Evolutionary conservation across 2,797 vertebrate genomes (phyloP), one percentile per base, ranked within the genome.

Genomic region (Pempheris klunzingeri): DNA sequence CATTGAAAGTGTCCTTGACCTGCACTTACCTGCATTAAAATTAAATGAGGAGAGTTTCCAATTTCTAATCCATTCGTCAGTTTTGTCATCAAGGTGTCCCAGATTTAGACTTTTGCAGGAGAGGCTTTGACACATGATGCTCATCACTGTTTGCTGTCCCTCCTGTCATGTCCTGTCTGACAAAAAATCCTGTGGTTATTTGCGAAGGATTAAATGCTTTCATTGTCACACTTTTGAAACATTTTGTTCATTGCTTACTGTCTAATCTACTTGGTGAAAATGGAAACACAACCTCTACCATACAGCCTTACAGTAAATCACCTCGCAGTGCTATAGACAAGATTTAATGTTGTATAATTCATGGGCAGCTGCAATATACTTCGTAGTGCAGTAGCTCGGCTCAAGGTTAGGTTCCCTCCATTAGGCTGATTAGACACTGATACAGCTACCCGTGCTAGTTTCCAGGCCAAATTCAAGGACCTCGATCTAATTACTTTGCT

Each of bases 361-460:
- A 76, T 68, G 43, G 20, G 44, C 49, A 39, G 52, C 55, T 11
- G 8, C 34, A 22, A 24, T 77, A 38, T 46, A 67, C 44, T 69
- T 71, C 43, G 18, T 68, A 39, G 36, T 34, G 14, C 46, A 18
- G 1, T 32, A 41, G 39, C 64, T 71, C 49, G 73, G 52, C 17
- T 1, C n/a, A 22, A 30, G 66, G 43, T 55, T 52, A 46, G 39
- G 4, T 41, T 77, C 54, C 77, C 52, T 87, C 80, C 88, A 88
- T 91, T 90, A 91, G 83, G 43, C 67, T 84, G 82, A 91, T 92
- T 85, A 79, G 77, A 80, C 50, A 53, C 75, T 60, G 88, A 78
- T 65, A 81, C 64, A 49, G 65, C 68, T 43, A 49, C 71, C 50
- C 47, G 36, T 81, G 38, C n/a, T n/a, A n/a, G n/a, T 77, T 86